phyloP scores from a whole-genome alignment of 1,140 invertebrate species.

The Penaeus indicus region DNA sequence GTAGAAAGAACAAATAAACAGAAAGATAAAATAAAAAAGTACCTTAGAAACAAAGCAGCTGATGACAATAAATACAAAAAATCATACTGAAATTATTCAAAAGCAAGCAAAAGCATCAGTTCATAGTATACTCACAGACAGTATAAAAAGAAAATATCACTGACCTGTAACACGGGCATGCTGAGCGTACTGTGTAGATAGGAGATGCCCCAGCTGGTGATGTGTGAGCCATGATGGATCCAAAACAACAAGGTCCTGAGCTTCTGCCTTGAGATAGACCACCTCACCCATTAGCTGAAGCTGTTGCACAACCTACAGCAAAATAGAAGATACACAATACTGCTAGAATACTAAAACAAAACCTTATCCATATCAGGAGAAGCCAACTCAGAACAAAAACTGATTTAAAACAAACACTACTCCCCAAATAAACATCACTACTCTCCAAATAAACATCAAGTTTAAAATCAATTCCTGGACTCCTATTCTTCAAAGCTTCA shows the following conservation, averaged over 20 bases:
- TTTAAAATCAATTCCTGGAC: too few species aligned
- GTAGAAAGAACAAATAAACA: background rate
- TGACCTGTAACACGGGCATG: constrained; percentile 77
- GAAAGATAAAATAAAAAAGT: background rate
- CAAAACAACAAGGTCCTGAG: constrained; percentile 80
- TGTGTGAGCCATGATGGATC: constrained; percentile 82
- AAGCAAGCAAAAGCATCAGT: background rate
- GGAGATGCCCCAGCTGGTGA: constrained; percentile 80
- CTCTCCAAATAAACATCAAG: too few species aligned
- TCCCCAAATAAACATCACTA: too few species aligned
- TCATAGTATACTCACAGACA: background rate
- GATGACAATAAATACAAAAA: background rate
- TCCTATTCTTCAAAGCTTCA: background rate
- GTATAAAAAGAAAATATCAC: background rate
- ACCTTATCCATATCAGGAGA: too few species aligned
- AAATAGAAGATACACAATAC: background rate
- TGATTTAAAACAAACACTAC: too few species aligned
- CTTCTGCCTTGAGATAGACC: constrained; percentile 73
- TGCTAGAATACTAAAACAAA: too few species aligned
- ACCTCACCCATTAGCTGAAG: constrained; percentile 80
- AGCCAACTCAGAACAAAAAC: too few species aligned
- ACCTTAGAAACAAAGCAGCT: background rate
- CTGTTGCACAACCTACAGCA: constrained; percentile 75
- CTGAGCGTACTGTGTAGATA: constrained; percentile 78
- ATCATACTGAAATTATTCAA: background rate